Evolutionary conservation across 2,888 invertebrate species (phyloP), one percentile per base, ranked within the genome.

Genomic region (Opisthograptis luteolata): DNA sequence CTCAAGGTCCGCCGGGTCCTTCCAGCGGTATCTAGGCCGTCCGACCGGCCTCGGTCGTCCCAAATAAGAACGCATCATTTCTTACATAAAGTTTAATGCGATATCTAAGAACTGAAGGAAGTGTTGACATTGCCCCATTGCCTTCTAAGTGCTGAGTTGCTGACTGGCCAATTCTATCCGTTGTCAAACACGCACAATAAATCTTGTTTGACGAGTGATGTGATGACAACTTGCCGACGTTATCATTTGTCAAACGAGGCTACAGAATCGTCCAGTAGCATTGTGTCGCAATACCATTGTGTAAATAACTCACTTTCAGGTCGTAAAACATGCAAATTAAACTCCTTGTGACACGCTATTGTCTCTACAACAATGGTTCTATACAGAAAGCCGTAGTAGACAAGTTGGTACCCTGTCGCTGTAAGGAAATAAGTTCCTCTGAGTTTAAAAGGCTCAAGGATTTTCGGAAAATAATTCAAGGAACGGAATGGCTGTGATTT

Each of bases 261-360:
- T 48, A 27, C 27, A 30, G 12, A 43, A 43, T 32, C 25, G 47
- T 41, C 47, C 41, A 17, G 48, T 12, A 17, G 13, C 42, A 20
- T 28, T 60, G 52, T 60, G 52, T 53, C 62, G 53, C 53, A 60
- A 60, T 51, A 37, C 30, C 53, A 58, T 59, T 61, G 63, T 56
- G 58, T 47, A 53, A 60, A 49, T 35, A 53, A 54, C 49, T 52
- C 40, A 49, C 37, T 61, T 63, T 59, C 40, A 35, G 50, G 30
- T 58, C 49, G 57, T 52, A 57, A 50, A 44, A 64, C 70, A 71
- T 65, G 78, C 75, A 61, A 69, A 76, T 65, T 70, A 66, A 62
- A 56, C 64, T 60, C 70, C 67, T 66, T 66, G 52, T 70, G 71
- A 67, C 73, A 62, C 52, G 66, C 68, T 60, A 79, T 80, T 79